These are phyloP conservation scores for Chromobotia macracanthus DNA, from an alignment of 2,797 vertebrate species.

Conservation along the genomic window DNA sequence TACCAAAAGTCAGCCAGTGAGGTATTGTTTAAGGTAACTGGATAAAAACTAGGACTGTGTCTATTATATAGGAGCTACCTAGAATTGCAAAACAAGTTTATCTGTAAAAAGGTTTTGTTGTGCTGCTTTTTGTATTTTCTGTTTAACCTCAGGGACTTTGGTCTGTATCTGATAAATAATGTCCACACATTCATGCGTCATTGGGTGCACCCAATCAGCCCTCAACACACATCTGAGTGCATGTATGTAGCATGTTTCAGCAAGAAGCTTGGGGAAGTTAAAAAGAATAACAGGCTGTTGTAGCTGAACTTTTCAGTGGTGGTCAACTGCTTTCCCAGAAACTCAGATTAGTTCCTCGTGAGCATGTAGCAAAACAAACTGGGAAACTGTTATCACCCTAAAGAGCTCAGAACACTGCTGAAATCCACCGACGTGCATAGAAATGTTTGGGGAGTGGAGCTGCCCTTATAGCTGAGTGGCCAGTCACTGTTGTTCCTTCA, in stretches of 20 bases:
- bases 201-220: neutral
- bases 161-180: neutral
- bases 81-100: too few relatives aligned
- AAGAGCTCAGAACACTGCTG: conserved; percentile 12
- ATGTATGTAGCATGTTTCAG: conserved; percentile 8
- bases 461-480: neutral
- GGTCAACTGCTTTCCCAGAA: conserved; percentile 46
- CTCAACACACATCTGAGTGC: neutral
- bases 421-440: conserved; percentile 10
- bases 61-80: too few relatives aligned
- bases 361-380: conserved; percentile 33
- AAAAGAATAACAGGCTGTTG: conserved; percentile 37
- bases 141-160: neutral
- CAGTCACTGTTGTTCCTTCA: neutral
- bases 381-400: conserved; percentile 31
- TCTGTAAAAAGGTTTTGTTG: neutral
- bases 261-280: conserved; percentile 41
- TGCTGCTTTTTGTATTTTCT: neutral
- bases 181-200: conserved; percentile 1
- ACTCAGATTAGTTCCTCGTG: conserved; percentile 15
- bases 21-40: neutral
- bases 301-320: conserved; percentile 38
- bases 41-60: too few relatives aligned
- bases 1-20: neutral
- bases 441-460: neutral